phyloP scores from a whole-genome alignment of 2,113 vertebrate genomes.

The Piaya cayana region DNA sequence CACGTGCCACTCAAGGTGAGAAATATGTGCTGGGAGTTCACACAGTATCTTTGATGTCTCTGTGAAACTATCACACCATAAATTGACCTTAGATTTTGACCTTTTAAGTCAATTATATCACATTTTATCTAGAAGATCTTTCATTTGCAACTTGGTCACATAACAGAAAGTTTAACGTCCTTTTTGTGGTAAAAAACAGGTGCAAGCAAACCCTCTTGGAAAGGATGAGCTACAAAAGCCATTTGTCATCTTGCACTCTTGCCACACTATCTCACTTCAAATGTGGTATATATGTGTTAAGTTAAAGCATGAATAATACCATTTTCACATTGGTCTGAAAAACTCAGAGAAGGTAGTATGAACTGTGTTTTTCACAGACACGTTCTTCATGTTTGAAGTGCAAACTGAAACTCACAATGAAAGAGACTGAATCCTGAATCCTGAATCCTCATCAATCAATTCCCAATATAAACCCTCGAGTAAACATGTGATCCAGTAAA shows the following conservation, averaged over 20 bases:
- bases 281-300: slow-evolving; percentile 60
- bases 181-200: slow-evolving; percentile 69
- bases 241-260: slow-evolving; percentile 58
- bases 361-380: background rate
- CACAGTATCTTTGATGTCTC: background rate
- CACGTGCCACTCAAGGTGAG: slow-evolving; percentile 42
- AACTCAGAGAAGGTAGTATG: slow-evolving; percentile 3
- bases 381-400: background rate
- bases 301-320: slow-evolving; percentile 51
- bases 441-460: slow-evolving; percentile 5
- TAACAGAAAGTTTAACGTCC: slow-evolving; percentile 66
- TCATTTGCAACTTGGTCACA: slow-evolving; percentile 54
- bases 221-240: slow-evolving; percentile 56
- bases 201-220: slow-evolving; percentile 65
- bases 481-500: background rate
- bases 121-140: slow-evolving; percentile 63
- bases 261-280: slow-evolving; percentile 57
- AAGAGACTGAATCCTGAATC: background rate
- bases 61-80: slow-evolving; percentile 27
- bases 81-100: slow-evolving; percentile 67
- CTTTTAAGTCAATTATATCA: slow-evolving; percentile 50
- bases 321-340: slow-evolving; percentile 53
- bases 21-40: slow-evolving; percentile 15
- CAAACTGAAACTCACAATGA: background rate
- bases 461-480: background rate